Evolutionary conservation across 2,113 vertebrate species (phyloP), one percentile per base, ranked within the genome.

Genomic region (Zingel zingel): DNA sequence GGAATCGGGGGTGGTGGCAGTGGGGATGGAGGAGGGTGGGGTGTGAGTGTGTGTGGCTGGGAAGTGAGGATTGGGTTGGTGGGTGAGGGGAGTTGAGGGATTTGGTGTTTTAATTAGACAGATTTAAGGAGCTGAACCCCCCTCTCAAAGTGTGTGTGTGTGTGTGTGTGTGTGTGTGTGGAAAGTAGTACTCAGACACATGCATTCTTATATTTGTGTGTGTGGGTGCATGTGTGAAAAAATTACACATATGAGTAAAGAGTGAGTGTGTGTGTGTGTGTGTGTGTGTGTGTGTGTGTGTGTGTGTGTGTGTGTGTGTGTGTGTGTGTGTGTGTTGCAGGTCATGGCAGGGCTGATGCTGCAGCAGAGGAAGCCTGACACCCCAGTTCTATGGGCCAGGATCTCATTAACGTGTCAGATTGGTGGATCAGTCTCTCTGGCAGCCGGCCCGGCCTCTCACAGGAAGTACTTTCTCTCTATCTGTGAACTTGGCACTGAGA

Each of bases 91-190:
- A 96, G 96, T 95, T 93, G 96, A 93, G 97, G 97, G 98, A 97
- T 97, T 98, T 98, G 96, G 98, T 96, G 96, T 98, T 99, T 99
- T 99, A 99, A 99, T 99, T 99, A 99, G 97, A 97, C 97, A 96
- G 97, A 97, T 95, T 98, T 98, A 98, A 98, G 97, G 96, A 98
- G 96, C 96, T 96, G 97, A 97, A 96, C 96, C 97, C 96, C 39
- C 50, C 58, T 61, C 63, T 61, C 74, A 73, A 67, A 86, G 50
- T 45, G 53, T 86, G 85, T 80, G 71, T 77, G 81, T 82, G 87
- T 64, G 54, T 77, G 77, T 59, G 72, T 57, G 64, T n/a, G 36
- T 56, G 62, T 54, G 36, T 56, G 62, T 57, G 48, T 53, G 65
- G 13, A 59, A 36, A 58, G 64, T 43, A 75, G 58, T 61, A 57